These are phyloP conservation scores for Anthonomus grandis DNA, from an alignment of 1,140 invertebrate species.

Conservation along the genomic window DNA sequence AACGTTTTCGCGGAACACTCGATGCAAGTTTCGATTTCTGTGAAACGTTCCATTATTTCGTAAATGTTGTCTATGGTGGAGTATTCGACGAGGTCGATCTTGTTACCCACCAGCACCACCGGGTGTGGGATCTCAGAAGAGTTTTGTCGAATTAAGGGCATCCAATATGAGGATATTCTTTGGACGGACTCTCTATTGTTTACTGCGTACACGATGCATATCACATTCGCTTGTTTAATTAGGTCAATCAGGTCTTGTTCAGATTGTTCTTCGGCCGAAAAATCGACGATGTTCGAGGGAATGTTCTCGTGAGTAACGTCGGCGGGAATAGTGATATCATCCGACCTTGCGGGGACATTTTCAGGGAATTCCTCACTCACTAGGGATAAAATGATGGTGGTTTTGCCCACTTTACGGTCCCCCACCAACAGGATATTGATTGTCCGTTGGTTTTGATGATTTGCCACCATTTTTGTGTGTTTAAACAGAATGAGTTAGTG, in stretches of 20 bases:
- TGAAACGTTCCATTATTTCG: conserved; percentile 95
- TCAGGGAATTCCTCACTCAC: conserved; percentile 98
- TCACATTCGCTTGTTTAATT: conserved; percentile 91
- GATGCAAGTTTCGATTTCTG: conserved; percentile 98
- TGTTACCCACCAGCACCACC: conserved; percentile 96
- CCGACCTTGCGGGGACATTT: conserved; percentile 92
- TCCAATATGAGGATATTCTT: conserved; percentile 85
- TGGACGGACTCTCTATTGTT: conserved; percentile 90
- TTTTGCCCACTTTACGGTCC: conserved; percentile 93
- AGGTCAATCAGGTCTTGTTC: conserved; percentile 84
- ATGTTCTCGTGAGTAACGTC: conserved; percentile 98
- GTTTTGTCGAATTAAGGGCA: conserved; percentile 82
- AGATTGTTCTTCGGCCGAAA: conserved; percentile 81
- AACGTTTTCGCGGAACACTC: conserved; percentile 98
- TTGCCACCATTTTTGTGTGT: conserved; percentile 47
- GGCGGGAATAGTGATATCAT: conserved; percentile 97
- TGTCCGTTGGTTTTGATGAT: conserved; percentile 57
- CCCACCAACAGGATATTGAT: conserved; percentile 90
- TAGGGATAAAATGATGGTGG: conserved; percentile 91
- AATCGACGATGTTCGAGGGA: conserved; percentile 97
- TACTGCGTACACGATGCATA: conserved; percentile 96
- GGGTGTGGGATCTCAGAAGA: conserved; percentile 74
- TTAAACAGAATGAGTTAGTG: conserved; percentile 6
- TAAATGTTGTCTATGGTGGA: conserved; percentile 92
- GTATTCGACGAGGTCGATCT: conserved; percentile 93